Conservation (phyloP, 1,140 invertebrate species). For the Melitaea cinxia region DNA sequence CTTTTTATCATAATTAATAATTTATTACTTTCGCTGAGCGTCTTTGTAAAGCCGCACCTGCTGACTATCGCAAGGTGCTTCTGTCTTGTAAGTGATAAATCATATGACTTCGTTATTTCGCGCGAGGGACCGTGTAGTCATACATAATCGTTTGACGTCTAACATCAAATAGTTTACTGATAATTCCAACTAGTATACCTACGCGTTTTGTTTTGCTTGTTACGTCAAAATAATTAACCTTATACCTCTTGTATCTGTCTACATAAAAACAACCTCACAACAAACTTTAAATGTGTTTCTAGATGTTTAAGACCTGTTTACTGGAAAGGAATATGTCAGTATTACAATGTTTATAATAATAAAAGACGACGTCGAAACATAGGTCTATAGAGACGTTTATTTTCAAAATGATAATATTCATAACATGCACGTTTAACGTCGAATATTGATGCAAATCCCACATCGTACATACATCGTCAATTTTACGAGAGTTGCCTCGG, state of each 20-base stretch:
- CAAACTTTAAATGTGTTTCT: too few relatives aligned
- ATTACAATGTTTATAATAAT: background rate
- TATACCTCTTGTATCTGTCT: too few relatives aligned
- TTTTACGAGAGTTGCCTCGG: slow-evolving; percentile 63
- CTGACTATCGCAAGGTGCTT: slow-evolving; percentile 67
- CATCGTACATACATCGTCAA: slow-evolving; percentile 51
- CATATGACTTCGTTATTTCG: slow-evolving; percentile 42
- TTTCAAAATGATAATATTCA: slow-evolving; percentile 23
- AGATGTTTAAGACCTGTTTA: too few relatives aligned
- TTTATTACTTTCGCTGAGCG: slow-evolving; percentile 73
- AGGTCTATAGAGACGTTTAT: slow-evolving; percentile 15
- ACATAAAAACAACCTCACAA: too few relatives aligned
- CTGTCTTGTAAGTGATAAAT: slow-evolving; percentile 68
- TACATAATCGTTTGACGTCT: slow-evolving; percentile 25
- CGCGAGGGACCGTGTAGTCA: slow-evolving; percentile 26
- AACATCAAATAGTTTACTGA: slow-evolving; percentile 16
- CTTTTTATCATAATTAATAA: slow-evolving; percentile 80
- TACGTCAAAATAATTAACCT: background rate
- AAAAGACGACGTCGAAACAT: background rate
- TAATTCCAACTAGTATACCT: background rate
- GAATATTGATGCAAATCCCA: slow-evolving; percentile 59
- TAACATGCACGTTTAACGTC: slow-evolving; percentile 41
- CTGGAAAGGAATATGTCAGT: background rate
- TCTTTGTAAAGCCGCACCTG: slow-evolving; percentile 66
- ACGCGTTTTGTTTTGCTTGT: too few relatives aligned